Evolutionary conservation across 2,113 vertebrate genomes (phyloP).

Genomic region (Ia io): DNA sequence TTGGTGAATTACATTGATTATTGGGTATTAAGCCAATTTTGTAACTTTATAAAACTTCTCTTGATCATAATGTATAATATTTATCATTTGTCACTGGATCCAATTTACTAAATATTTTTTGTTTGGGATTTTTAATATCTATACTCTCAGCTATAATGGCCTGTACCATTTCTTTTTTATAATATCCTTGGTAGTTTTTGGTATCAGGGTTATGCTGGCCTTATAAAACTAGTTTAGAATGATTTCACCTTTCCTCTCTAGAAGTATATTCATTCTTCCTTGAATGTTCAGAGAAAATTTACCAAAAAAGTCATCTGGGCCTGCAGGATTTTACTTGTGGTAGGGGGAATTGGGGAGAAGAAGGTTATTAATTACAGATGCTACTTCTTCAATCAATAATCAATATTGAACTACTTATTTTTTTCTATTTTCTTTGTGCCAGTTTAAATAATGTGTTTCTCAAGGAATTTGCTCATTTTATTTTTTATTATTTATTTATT

Average conservation of each 20-base stretch:
- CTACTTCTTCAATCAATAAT: not conserved
- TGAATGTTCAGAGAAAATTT: not conserved
- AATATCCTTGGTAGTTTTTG: not conserved
- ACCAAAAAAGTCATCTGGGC: not conserved
- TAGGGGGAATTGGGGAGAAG: not conserved
- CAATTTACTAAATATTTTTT: not conserved
- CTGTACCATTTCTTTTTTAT: not conserved
- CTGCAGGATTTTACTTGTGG: not conserved
- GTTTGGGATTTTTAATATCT: not conserved
- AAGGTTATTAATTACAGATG: not conserved
- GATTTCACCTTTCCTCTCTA: not conserved
- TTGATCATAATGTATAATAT: not conserved
- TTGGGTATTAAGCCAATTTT: not conserved
- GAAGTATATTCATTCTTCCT: not conserved
- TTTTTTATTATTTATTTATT: too few relatives aligned
- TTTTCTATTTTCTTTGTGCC: not conserved
- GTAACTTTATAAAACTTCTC: not conserved
- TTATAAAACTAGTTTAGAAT: not conserved
- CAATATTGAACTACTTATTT: not conserved
- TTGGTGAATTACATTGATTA: not conserved
- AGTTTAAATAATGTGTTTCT: slow-evolving; percentile 14
- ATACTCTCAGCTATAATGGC: not conserved
- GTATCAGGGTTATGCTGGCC: not conserved
- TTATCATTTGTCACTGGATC: not conserved
- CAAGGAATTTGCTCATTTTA: too few relatives aligned